Evolutionary conservation across 2,797 vertebrate genomes (phyloP), one percentile per base, ranked within the genome.

Genomic region (Rhabdomys pumilio): DNA sequence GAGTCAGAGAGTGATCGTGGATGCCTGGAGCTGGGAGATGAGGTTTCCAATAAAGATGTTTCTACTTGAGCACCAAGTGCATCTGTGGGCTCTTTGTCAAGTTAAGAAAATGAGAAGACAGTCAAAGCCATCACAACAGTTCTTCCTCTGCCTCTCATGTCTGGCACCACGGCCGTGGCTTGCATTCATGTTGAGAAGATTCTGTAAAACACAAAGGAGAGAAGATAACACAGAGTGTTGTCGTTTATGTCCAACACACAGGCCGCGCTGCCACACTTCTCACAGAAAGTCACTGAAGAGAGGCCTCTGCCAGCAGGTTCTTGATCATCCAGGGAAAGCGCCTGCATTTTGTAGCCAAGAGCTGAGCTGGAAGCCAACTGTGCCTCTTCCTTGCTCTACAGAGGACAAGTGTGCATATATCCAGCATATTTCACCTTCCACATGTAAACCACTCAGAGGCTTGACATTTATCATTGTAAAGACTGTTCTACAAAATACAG

Each of bases 181-280:
- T 73, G 7, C 15, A 44, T 82, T 89, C 41, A 47, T n/a, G 53
- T 53, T 75, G 41, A 79, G 67, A 96, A 95, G 34, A 91, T 65
- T 82, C 55, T 73, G 41, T 0, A 2, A 63, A 84, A 88, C 65
- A 26, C 44, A 4, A 47, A 92, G 53, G 76, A 53, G 1, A 82
- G 69, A 86, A 97, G 95, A 93, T 15, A 65, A 24, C 65, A 47
- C 75, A 53, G 91, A 57, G 73, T 95, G 93, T 96, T 92, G 12
- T 34, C 86, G 50, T 90, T 94, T 88, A 57, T 87, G 89, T 85
- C 19, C 14, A 76, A 94, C 44, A 38, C 41, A 90, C 15, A 85
- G 11, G 24, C 3, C 4, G 44, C 4, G 44, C 3, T 93, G 73
- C 59, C 31, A 44, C 13, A 50, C 22, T 47, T 63, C 86, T 92